Conservation (phyloP, 2,888 invertebrate species). For the Therioaphis trifolii region DNA sequence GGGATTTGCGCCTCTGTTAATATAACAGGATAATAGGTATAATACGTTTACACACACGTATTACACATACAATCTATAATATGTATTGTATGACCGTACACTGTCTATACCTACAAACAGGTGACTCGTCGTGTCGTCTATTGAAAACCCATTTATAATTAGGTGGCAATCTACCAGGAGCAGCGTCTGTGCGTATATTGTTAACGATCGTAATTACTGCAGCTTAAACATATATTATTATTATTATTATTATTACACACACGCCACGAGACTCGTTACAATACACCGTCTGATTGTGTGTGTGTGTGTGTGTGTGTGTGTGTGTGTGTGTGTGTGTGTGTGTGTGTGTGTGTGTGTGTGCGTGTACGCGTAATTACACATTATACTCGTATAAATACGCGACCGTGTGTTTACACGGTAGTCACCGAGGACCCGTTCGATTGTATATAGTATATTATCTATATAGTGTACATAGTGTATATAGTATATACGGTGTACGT, state of each 20-base stretch:
- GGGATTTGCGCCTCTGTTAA: too few species aligned
- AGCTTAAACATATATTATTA: too few species aligned
- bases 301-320: too few species aligned
- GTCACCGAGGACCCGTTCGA: background rate
- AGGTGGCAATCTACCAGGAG: slow-evolving; percentile 18
- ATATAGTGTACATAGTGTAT: background rate
- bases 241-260: too few species aligned
- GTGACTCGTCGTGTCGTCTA: background rate
- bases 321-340: too few species aligned
- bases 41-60: too few species aligned
- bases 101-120: background rate
- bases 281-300: too few species aligned
- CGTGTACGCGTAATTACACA: background rate
- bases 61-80: too few species aligned
- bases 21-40: too few species aligned
- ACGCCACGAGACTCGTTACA: too few species aligned
- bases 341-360: too few species aligned
- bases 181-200: background rate
- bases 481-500: background rate
- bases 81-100: too few species aligned
- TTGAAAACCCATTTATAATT: slow-evolving; percentile 27
- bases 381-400: background rate
- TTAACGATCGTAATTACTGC: background rate
- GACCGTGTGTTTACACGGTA: slow-evolving; percentile 16
- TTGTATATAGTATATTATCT: background rate